Evolutionary conservation across 2,113 vertebrate species (phyloP).

Genomic region (Bettongia penicillata): DNA sequence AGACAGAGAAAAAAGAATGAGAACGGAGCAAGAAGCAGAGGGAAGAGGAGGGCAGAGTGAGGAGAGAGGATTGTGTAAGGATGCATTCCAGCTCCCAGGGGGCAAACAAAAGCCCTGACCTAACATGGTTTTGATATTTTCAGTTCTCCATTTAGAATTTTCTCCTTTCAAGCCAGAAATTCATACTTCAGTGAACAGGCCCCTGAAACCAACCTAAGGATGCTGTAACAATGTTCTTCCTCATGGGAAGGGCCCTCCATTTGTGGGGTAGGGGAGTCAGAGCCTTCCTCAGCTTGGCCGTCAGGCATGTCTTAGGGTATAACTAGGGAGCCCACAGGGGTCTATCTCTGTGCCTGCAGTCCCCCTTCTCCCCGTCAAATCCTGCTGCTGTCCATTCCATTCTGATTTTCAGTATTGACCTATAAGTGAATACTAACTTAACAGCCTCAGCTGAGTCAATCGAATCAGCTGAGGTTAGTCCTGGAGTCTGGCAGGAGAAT

Average conservation of each 20-base stretch:
- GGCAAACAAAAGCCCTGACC: neutral
- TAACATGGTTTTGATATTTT: neutral
- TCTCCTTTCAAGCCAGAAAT: neutral
- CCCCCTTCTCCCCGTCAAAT: neutral
- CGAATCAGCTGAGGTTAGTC: neutral
- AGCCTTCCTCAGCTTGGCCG: neutral
- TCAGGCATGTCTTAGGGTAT: neutral
- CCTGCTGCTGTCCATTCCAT: neutral
- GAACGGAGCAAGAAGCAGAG: neutral
- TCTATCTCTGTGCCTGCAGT: neutral
- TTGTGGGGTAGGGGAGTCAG: neutral
- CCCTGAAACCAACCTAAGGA: constrained; percentile 47
- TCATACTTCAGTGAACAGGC: neutral
- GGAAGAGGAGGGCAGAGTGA: neutral
- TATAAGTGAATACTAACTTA: neutral
- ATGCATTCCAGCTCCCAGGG: neutral
- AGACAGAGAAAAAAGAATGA: neutral
- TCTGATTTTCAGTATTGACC: constrained; percentile 10
- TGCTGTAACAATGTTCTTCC: neutral
- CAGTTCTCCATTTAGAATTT: constrained; percentile 26
- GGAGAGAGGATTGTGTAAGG: neutral
- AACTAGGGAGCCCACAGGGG: neutral
- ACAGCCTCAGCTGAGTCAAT: neutral
- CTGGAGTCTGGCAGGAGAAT: neutral
- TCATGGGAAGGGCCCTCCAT: neutral